Evolutionary conservation across 2,888 invertebrate genomes (phyloP).

Genomic region (Chloromyia formosa): DNA sequence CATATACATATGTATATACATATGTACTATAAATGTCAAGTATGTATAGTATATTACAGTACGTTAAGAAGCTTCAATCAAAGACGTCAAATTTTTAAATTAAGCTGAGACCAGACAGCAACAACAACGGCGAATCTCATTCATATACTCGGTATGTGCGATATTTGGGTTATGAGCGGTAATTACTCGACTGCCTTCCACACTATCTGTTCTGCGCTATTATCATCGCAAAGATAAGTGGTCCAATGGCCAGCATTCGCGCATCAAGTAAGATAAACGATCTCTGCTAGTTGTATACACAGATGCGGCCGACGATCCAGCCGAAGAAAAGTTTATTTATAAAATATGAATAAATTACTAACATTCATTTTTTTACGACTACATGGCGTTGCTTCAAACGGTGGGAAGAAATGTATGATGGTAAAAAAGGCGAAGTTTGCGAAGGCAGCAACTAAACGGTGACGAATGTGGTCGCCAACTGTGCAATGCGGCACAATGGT

Average conservation of each 20-base stretch:
- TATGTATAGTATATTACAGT: no score
- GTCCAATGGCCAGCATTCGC: background rate
- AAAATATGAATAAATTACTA: conserved; percentile 33
- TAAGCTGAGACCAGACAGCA: no score
- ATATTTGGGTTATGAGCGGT: background rate
- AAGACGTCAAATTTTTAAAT: no score
- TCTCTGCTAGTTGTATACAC: conserved; percentile 4
- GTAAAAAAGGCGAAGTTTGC: background rate
- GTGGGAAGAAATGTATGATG: background rate
- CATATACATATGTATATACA: no score
- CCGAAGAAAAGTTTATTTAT: conserved; percentile 26
- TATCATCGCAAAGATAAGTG: background rate
- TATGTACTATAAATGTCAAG: no score
- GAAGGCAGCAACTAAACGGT: background rate
- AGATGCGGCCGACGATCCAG: background rate
- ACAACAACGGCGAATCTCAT: no score
- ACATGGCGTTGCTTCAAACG: background rate
- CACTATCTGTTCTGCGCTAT: background rate
- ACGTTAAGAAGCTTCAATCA: no score
- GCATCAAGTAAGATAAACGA: conserved; percentile 28
- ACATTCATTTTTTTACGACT: background rate
- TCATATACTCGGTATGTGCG: no score
- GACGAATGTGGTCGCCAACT: conserved; percentile 3
- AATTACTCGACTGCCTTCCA: background rate
- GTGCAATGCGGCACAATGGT: background rate